Conservation (phyloP, 2,888 invertebrate genomes). For the Cryptus armator region DNA sequence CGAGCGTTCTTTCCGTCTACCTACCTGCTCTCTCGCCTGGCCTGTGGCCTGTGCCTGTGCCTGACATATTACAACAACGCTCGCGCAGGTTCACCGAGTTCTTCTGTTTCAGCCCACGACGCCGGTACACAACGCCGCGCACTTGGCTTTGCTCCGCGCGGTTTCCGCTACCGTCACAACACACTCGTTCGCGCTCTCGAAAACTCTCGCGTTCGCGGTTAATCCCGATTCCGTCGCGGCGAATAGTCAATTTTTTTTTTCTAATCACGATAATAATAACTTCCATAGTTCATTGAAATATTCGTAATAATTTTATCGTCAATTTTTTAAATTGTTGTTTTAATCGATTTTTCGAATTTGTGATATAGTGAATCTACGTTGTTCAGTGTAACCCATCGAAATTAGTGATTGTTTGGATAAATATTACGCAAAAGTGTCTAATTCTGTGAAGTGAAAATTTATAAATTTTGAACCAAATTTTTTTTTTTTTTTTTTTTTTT, state of each 20-base stretch:
- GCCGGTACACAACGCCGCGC: constrained; percentile 20
- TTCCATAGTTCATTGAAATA: background rate
- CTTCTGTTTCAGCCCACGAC: constrained; percentile 57
- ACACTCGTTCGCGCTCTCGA: constrained; percentile 22
- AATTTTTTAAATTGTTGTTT: background rate
- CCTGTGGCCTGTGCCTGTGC: constrained; percentile 54
- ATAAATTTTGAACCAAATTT: background rate
- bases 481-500: background rate
- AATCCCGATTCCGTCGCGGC: background rate
- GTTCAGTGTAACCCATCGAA: background rate
- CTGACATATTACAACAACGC: constrained; percentile 64
- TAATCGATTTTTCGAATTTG: background rate
- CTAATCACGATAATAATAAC: background rate
- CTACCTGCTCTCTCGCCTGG: constrained; percentile 67
- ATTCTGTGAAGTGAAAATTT: background rate
- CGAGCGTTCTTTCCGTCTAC: constrained; percentile 67
- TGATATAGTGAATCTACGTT: constrained; percentile 6
- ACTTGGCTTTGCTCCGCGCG: constrained; percentile 31
- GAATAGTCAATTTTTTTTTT: background rate
- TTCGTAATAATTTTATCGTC: background rate
- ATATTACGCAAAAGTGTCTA: background rate
- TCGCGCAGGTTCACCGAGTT: constrained; percentile 61
- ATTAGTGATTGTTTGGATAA: background rate
- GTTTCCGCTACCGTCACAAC: constrained; percentile 28
- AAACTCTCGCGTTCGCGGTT: background rate